Evolutionary conservation across 2,797 vertebrate species (phyloP), one percentile per base, ranked within the genome.

Genomic region (Helicolenus hilgendorfi): DNA sequence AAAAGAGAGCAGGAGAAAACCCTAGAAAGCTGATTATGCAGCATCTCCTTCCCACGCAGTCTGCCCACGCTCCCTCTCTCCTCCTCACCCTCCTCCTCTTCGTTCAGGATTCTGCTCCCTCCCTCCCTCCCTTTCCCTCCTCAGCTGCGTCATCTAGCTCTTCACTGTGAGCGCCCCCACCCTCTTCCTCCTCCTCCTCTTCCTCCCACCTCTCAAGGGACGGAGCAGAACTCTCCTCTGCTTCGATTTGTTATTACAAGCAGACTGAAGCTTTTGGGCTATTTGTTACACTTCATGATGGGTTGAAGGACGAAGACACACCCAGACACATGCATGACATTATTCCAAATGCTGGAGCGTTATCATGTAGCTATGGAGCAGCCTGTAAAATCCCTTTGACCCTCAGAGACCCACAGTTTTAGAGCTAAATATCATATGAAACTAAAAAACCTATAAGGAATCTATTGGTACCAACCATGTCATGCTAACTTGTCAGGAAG

Each of bases 11-110:
- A 84, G 84, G 91, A 95, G 79, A 94, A 92, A 95, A 92, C 86
- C 92, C 95, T 96, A 35, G 89, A 94, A 96, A 96, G 91, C 89
- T 95, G 86, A 95, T 97, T 94, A 96, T 94, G 91, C 94, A 94
- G 89, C 92, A 93, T 91, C 91, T 87, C 89, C 94, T 86, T 91
- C 96, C 96, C 94, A 97, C 96, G 72, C 90, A 94, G 77, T 90
- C 89, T 84, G 88, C 97, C 97, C 89, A 97, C 96, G 77, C 95
- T 68, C 72, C 58, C 76, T 80, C 82, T 77, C 90, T 77, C 82
- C 35, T 70, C 73, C 75, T 76, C 87, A 62, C 81, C 82, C 70
- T 74, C 85, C 31, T 85, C 72, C 26, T 73, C 81, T 73, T 84
- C 68, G 73, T 89, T 90, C 68, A 89, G 90, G 85, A 93, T 91